Base-by-base conservation (phyloP, 2,797 vertebrate genomes). In the Bucorvus abyssinicus region DNA sequence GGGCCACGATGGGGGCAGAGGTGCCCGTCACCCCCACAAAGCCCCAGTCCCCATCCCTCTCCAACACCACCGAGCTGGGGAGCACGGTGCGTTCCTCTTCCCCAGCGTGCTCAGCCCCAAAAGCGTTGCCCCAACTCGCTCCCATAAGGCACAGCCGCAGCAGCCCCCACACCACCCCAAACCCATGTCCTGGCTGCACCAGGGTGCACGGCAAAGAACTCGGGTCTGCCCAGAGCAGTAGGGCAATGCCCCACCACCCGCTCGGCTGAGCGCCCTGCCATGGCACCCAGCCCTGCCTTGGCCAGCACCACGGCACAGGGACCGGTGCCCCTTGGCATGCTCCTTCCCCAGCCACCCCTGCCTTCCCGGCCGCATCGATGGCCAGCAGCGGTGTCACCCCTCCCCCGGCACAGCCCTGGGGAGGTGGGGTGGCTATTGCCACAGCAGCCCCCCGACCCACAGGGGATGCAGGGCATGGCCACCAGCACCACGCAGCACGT, bases 41-140 rank as follows among this genome's bases (percentile, higher is more conserved):
- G 38, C 0, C 71, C 44, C 40, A 27, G 47, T 24, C 44, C n/a
- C 64, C 70, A 34, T 15, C 44, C 26, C 38, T 36, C 42, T 65
- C 47, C 44, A 6, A 1, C 12, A 38, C 53, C 3, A 1, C 55
- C 0, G 0, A 68, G 50, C 50, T 59, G 21, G 22, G 17, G 50
- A 16, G 11, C 23, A 38, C 7, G 9, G 27, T 6, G 11, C 7
- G 16, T 29, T 60, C 52, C 81, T 29, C 49, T 10, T 38, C n/a
- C 44, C 55, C 59, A 30, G 55, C 5, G 0, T 10, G 44, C 47
- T 61, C 69, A 77, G 61, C 61, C 45, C 78, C 42, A 49, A 56
- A 87, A 82, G 19, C 4, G 1, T 16, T 38, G 38, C 24, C 44
- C 36, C 44, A 40, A 10, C 40, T 50, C 4, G 1, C 9, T 27